Conservation (phyloP, 2,888 invertebrate species). For the Scelioninae gen. 1 region DNA sequence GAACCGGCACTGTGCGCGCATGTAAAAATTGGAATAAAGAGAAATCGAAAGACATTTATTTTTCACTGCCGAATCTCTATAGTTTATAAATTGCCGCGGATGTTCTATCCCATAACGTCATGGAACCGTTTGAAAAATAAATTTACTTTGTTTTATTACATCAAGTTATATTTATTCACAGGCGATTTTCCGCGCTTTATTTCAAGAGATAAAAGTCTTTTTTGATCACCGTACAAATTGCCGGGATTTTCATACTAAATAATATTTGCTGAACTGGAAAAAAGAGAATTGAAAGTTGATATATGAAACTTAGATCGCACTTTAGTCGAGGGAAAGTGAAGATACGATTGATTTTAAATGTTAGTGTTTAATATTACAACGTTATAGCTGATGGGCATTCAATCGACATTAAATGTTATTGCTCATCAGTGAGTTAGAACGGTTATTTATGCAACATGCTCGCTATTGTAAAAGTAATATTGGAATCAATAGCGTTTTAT, state of each 20-base stretch:
- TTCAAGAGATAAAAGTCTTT: not conserved
- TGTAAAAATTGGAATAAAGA: slow-evolving; percentile 54
- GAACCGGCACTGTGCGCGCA: slow-evolving; percentile 2
- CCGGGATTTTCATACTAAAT: slow-evolving; percentile 3
- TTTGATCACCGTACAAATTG: slow-evolving; percentile 11
- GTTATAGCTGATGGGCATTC: not conserved
- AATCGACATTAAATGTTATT: slow-evolving; percentile 3
- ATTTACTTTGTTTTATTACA: slow-evolving; percentile 43
- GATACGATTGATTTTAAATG: slow-evolving; percentile 30
- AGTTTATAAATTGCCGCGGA: slow-evolving; percentile 43
- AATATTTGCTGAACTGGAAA: slow-evolving; percentile 19
- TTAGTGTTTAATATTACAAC: slow-evolving; percentile 29
- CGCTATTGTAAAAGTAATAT: not conserved
- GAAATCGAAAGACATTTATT: slow-evolving; percentile 54
- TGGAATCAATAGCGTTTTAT: not conserved
- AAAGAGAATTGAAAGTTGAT: slow-evolving; percentile 37
- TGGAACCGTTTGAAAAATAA: slow-evolving; percentile 28
- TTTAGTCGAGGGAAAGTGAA: slow-evolving; percentile 24
- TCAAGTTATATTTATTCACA: slow-evolving; percentile 25
- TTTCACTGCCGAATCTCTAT: slow-evolving; percentile 44
- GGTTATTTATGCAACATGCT: not conserved
- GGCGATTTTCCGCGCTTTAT: not conserved
- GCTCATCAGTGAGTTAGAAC: slow-evolving; percentile 10
- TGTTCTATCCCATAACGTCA: slow-evolving; percentile 14
- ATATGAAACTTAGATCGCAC: slow-evolving; percentile 19